These are phyloP conservation scores for Conomelus anceps DNA, from an alignment of 2,888 invertebrate genomes.

Conservation along the genomic window DNA sequence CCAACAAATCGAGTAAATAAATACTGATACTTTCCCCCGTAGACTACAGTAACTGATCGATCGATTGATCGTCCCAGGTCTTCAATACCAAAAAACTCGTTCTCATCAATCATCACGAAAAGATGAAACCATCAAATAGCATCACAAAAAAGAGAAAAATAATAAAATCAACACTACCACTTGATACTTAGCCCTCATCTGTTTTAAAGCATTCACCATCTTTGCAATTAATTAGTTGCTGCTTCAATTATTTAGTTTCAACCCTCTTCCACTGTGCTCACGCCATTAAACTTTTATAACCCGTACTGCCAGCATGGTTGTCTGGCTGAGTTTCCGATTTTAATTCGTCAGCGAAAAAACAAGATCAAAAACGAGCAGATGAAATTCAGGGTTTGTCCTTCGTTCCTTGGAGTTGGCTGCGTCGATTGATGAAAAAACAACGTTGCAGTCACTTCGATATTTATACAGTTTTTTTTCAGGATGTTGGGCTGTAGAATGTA, in stretches of 20 bases:
- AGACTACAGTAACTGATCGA: neutral
- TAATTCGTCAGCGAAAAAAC: neutral
- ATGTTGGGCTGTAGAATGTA: neutral
- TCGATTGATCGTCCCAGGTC: too few relatives aligned
- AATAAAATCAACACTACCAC: neutral
- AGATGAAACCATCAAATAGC: neutral
- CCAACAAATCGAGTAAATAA: neutral
- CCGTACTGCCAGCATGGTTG: neutral
- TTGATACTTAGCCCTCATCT: neutral
- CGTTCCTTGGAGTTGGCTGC: neutral
- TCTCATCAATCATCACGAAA: neutral
- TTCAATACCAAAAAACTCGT: neutral
- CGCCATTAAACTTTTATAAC: neutral
- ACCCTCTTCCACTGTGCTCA: neutral
- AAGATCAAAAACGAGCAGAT: neutral
- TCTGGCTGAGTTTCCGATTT: neutral
- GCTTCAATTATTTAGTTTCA: neutral
- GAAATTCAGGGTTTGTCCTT: neutral
- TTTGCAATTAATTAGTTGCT: neutral
- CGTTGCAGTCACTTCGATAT: neutral
- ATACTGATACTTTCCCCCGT: neutral
- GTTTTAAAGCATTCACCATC: too few relatives aligned
- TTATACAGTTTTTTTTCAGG: neutral
- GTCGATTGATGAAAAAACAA: neutral
- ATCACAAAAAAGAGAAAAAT: too few relatives aligned